Evolutionary conservation across 2,797 vertebrate genomes (phyloP), one percentile per base, ranked within the genome.

Genomic region (Forpus xanthops): DNA sequence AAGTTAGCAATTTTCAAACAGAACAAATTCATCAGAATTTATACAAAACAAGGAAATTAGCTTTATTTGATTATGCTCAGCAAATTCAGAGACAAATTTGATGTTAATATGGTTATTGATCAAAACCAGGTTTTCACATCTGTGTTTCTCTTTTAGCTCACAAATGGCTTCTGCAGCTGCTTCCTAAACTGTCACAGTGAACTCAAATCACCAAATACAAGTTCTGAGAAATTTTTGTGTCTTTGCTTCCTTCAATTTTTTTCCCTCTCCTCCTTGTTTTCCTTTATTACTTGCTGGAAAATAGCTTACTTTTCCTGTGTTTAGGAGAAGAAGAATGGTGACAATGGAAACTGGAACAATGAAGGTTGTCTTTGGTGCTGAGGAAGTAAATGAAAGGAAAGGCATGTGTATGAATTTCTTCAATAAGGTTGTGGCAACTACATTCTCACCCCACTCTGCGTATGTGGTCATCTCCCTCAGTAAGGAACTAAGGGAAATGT

Each of bases 381-480:
- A 6, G 23, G 10, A 71, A 14, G 33, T 73, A 55, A 76, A 88
- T 77, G 12, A 47, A 14, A 77, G 9, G 12, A 62, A 80, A 77
- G 16, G 8, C 8, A 49, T 12, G 20, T 70, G 5, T 35, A 58
- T 45, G 20, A 89, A 71, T 31, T 70, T 2, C 31, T 86, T 60
- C 42, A 55, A 3, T 47, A 31, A 1, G 0, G 61, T 70, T 66
- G 18, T 42, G 9, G 30, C 13, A 68, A 42, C 42, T 47, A 12
- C 0, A 0, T 16, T 72, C 20, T 68, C 35, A 33, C 9, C 19
- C n/a, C 49, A 8, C 15, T 77, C 23, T 62, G 12, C 5, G 15
- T 33, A n/a, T 23, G 25, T 78, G 42, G 31, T 67, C 12, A 12
- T 60, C 27, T 67, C 19, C 11, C 23, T 18, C 18, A 21, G 6